These are phyloP conservation scores for Clarias laeviceps DNA, from an alignment of 2,797 vertebrate species.

Conservation along the genomic window DNA sequence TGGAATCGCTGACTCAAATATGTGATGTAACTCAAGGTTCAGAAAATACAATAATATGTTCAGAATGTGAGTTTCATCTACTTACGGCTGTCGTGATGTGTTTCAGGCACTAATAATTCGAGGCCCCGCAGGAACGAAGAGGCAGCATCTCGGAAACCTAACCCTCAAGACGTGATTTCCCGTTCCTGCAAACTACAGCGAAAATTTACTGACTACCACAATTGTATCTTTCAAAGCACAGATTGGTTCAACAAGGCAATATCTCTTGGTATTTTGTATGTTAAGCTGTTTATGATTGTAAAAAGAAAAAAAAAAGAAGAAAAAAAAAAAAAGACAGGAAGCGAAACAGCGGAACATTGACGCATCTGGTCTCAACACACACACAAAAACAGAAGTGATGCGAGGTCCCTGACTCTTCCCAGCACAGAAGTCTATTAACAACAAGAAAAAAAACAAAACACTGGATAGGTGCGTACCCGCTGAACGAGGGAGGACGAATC, in stretches of 20 bases:
- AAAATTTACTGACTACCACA: constrained; percentile 55
- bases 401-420: constrained; percentile 27
- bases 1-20: not conserved
- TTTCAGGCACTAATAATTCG: constrained; percentile 26
- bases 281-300: constrained; percentile 34
- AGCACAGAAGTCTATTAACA: constrained; percentile 19
- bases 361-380: not conserved
- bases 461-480: constrained; percentile 38
- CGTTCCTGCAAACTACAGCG: constrained; percentile 60
- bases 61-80: not conserved
- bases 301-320: not conserved
- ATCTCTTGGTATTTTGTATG: constrained; percentile 59
- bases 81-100: constrained; percentile 8
- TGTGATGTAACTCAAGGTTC: not conserved
- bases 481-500: not conserved
- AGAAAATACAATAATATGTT: not conserved
- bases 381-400: not conserved
- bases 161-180: constrained; percentile 51
- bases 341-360: constrained; percentile 24
- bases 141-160: constrained; percentile 38
- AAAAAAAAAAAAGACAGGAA: constrained; percentile 14
- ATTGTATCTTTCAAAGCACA: constrained; percentile 80
- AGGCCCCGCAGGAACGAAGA: constrained; percentile 53
- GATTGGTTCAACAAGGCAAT: constrained; percentile 65
- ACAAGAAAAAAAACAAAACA: constrained; percentile 38